phyloP scores from a whole-genome alignment of 2,113 vertebrate species.

The Crypturellus undulatus region DNA sequence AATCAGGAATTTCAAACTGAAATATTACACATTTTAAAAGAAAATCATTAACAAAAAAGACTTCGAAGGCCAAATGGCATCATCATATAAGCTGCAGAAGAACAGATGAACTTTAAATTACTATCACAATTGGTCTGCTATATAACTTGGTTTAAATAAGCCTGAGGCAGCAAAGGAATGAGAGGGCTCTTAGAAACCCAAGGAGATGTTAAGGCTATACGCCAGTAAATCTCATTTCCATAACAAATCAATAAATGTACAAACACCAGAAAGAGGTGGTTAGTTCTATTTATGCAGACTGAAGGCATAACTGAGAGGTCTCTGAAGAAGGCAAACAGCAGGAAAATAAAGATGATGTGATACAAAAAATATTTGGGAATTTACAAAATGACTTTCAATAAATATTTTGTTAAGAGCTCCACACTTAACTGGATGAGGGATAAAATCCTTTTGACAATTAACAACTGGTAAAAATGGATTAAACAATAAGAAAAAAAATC shows the following conservation, averaged over 20 bases:
- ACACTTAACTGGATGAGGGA: background rate
- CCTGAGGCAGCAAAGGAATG: background rate
- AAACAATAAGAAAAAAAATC: accelerated
- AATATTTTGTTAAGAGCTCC: background rate
- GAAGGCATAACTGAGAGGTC: background rate
- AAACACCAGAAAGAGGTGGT: background rate
- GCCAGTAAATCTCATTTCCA: background rate
- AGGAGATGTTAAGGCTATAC: background rate
- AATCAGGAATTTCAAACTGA: too few species aligned
- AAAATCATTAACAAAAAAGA: too few species aligned
- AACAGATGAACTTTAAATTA: too few species aligned
- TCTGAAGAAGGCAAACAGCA: background rate
- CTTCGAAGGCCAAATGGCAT: background rate
- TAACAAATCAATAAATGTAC: background rate
- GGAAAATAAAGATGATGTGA: background rate
- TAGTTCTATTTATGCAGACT: background rate
- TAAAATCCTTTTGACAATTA: background rate
- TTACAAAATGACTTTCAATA: background rate
- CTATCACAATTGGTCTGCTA: background rate
- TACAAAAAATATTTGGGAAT: background rate
- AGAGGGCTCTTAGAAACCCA: background rate
- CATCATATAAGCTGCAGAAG: background rate
- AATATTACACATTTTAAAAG: too few species aligned
- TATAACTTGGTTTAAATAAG: background rate
- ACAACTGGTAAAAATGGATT: too few species aligned